Conservation (phyloP, 2,888 invertebrate species). For the Charanyca ferruginea region DNA sequence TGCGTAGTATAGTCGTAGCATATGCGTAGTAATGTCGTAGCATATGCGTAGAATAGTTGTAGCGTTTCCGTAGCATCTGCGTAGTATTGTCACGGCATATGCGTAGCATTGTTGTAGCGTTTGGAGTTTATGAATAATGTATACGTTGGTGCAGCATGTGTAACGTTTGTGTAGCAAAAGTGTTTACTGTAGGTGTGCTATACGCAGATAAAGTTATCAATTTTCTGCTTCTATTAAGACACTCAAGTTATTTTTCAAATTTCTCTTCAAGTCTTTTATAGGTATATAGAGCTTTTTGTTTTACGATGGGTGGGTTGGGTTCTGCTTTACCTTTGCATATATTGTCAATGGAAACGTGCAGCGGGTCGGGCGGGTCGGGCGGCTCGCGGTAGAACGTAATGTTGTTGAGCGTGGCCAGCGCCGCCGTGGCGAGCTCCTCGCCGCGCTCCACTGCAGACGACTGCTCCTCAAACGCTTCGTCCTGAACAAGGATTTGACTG, state of each 20-base stretch:
- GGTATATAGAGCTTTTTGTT: no score
- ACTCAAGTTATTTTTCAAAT: no score
- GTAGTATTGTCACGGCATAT: background rate
- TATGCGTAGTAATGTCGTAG: background rate
- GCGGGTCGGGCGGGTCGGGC: constrained; percentile 90
- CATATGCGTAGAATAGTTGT: background rate
- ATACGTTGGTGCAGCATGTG: background rate
- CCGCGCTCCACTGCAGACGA: constrained; percentile 77
- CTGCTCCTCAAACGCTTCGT: constrained; percentile 62
- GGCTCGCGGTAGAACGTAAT: constrained; percentile 94
- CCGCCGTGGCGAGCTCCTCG: constrained; percentile 95
- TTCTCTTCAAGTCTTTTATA: no score
- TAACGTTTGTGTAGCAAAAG: no score
- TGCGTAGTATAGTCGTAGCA: no score
- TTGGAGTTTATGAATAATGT: no score
- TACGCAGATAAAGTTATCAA: no score
- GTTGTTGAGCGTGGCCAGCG: constrained; percentile 96
- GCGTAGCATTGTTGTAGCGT: background rate
- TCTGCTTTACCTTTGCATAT: constrained; percentile 90
- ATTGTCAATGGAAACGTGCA: constrained; percentile 94
- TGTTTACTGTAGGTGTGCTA: no score
- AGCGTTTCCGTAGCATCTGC: constrained; percentile 4
- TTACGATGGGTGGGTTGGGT: no score
- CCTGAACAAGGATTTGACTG: constrained; percentile 42
- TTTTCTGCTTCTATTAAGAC: no score